Conservation (phyloP, 2,888 invertebrate genomes). For the Drosophila paucipuncta region DNA sequence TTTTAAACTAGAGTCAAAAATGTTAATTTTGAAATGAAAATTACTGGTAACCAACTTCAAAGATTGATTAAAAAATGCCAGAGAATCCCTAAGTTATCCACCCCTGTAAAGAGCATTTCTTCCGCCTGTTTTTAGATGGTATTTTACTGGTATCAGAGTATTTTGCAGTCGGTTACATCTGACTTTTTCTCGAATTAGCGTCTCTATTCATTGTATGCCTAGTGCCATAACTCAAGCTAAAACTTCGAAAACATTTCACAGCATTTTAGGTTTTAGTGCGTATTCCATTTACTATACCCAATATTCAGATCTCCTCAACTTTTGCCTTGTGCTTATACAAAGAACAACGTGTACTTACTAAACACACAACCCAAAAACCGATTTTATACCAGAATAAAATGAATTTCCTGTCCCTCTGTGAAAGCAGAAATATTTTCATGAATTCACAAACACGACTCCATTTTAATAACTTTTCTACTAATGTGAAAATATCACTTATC, state of each 20-base stretch:
- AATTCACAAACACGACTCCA: not conserved
- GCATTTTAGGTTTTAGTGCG: not conserved
- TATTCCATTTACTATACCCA: not conserved
- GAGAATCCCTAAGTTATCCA: not conserved
- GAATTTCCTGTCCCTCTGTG: not conserved
- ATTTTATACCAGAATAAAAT: not conserved
- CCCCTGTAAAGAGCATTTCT: not conserved
- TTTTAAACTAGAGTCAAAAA: not conserved
- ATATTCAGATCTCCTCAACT: not conserved
- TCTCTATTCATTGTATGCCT: not conserved
- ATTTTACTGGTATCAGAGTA: not conserved
- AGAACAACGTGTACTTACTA: not conserved
- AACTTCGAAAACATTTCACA: not conserved
- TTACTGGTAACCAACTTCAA: not conserved
- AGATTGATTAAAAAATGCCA: not conserved
- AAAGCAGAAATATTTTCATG: not conserved
- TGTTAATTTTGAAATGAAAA: not conserved
- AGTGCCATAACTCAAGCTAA: not conserved
- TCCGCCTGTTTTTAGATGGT: not conserved
- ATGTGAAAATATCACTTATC: not conserved
- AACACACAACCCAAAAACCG: not conserved
- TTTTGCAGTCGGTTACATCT: not conserved
- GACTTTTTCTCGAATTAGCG: not conserved
- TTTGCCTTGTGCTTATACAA: not conserved
- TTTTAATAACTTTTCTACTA: not conserved